Conservation (phyloP, 2,797 vertebrate species). For the Oreortyx pictus region DNA sequence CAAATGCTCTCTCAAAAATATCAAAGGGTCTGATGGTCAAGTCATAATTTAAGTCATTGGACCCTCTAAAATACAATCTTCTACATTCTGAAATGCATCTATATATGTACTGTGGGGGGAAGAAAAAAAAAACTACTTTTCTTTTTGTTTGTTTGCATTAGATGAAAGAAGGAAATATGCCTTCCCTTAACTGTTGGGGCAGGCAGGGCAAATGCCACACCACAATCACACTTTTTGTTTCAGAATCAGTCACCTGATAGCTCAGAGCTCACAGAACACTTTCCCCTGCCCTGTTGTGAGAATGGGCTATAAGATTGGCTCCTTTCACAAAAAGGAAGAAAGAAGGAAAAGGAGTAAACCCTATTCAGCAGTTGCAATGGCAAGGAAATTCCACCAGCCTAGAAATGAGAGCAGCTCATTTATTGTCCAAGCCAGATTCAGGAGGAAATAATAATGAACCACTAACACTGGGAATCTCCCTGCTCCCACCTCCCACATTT, state of each 20-base stretch:
- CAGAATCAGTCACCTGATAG: constrained; percentile 56
- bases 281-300: constrained; percentile 8
- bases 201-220: constrained; percentile 47
- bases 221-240: constrained; percentile 68
- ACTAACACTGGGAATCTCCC: neutral
- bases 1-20: constrained; percentile 6
- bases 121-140: neutral
- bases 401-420: neutral
- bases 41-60: neutral
- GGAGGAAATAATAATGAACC: neutral
- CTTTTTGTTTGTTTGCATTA: constrained; percentile 50
- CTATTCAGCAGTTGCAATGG: neutral
- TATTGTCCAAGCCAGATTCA: neutral
- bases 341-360: neutral
- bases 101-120: neutral
- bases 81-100: neutral
- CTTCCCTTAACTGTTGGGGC: constrained; percentile 20
- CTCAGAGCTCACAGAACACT: constrained; percentile 25
- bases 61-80: neutral
- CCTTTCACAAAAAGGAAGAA: neutral
- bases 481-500: neutral
- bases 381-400: neutral
- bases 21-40: neutral
- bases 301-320: neutral
- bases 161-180: constrained; percentile 48